Evolutionary conservation across 1,140 invertebrate species (phyloP).

Genomic region (Episyrphus balteatus): DNA sequence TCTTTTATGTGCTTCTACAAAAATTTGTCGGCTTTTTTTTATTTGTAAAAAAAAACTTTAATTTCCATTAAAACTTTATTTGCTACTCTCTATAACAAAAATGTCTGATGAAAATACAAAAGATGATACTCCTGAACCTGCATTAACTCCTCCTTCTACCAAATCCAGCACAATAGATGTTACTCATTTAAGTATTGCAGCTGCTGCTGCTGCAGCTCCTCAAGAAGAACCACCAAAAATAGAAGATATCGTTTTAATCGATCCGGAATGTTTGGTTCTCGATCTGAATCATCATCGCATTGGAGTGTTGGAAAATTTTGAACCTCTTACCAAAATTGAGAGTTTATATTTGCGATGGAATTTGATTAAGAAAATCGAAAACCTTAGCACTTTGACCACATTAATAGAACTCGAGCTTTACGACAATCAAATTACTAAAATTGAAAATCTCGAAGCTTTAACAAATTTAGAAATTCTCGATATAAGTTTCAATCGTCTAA

Average conservation of each 20-base stretch:
- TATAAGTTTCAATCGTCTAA: constrained; percentile 94
- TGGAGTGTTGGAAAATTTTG: constrained; percentile 70
- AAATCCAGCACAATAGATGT: too few species aligned
- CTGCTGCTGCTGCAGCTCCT: too few species aligned
- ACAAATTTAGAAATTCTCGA: constrained; percentile 86
- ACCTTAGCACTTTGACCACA: constrained; percentile 59
- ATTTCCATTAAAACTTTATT: too few species aligned
- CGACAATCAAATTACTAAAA: constrained; percentile 88
- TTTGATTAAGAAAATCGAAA: constrained; percentile 89
- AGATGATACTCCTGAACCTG: too few species aligned
- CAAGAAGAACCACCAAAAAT: constrained; percentile 17
- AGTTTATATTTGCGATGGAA: constrained; percentile 82
- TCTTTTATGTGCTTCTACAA: too few species aligned
- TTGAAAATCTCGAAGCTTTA: constrained; percentile 78
- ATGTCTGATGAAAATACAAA: too few species aligned
- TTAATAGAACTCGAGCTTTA: constrained; percentile 86
- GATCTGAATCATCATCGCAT: constrained; percentile 85
- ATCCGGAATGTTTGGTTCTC: constrained; percentile 30
- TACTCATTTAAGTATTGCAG: too few species aligned
- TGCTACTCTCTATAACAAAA: too few species aligned
- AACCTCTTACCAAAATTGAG: constrained; percentile 60
- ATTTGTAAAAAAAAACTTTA: too few species aligned
- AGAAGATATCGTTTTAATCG: constrained; percentile 29
- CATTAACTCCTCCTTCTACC: too few species aligned
- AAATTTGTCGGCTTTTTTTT: too few species aligned